Base-by-base conservation (phyloP, 1,140 invertebrate genomes). In the Condylostylus longicornis region DNA sequence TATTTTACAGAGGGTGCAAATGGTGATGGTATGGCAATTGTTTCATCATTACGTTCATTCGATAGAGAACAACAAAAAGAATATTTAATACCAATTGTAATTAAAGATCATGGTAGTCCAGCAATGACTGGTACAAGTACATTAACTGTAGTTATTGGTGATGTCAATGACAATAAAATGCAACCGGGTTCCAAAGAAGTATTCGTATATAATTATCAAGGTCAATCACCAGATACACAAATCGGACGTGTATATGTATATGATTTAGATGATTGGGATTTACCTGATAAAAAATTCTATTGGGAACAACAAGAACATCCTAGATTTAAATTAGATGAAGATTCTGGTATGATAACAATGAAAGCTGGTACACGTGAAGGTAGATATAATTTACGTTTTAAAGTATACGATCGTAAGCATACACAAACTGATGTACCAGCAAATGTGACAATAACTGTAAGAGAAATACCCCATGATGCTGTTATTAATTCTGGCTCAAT, bases 91-190 rank as follows among this genome's bases (percentile, higher is more conserved):
- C 88, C 88, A 1, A 94, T 94, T 53, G 81, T 93, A 4, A 93
- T 93, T 42, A 90, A 88, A 65, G 83, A 83, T 65, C 83, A 79
- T 45, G 85, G 81, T 33, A 86, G 75, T 53, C 84, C 79, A 8
- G 79, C 81, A 0, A 89, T 91, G 82, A 90, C 87, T 27, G 91
- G 89, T 40, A 94, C 90, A 2, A 91, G 85, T 46, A 95, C 88
- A 0, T 58, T 97, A 5, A 94, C 87, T 0, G 86, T 97, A 6
- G 84, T 93, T 15, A 95, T 98, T 49, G 90, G 91, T 15, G 90
- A 93, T 55, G 79, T 86, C 2, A 97, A 97, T 58, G 91, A 98
- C 53, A 95, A 97, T 63, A 87, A 89, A 64, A 96, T 96, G 86
- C 81, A 88, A 53, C 83, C 88, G 1, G 93, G 93, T 0, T 82